A percentile compares a stretch with the other conserved stretches of the same genome.
Evolutionary conservation across 2,113 vertebrate genomes (phyloP).

Genomic region (Xiphophorus maculatus): DNA sequence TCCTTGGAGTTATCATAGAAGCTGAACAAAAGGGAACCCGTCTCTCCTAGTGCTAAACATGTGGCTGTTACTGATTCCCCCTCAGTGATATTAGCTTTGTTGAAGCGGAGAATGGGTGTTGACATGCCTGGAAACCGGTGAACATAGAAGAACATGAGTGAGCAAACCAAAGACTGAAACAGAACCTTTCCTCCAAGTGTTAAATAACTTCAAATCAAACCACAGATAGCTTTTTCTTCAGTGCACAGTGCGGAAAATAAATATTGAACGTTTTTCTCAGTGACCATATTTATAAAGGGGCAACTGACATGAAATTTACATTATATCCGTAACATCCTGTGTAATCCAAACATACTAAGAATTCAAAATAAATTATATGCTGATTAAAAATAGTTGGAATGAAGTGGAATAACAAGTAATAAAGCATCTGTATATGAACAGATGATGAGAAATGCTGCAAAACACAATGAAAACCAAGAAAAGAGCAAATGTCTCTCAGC

Average conservation of each 20-base stretch:
- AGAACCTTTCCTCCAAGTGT: too few species aligned
- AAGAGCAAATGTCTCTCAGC: not conserved
- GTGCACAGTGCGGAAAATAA: not conserved
- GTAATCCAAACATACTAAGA: not conserved
- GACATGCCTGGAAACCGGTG: constrained; percentile 62
- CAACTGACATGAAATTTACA: not conserved
- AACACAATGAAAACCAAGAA: not conserved
- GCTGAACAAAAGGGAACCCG: constrained; percentile 52
- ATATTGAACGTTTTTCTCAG: not conserved
- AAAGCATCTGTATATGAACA: too few species aligned
- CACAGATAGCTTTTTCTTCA: not conserved
- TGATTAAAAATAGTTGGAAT: too few species aligned
- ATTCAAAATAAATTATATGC: not conserved
- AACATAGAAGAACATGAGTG: not conserved
- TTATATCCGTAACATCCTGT: not conserved
- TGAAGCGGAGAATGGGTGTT: constrained; percentile 59
- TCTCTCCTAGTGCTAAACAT: constrained; percentile 67
- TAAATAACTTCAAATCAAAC: not conserved
- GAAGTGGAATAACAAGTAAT: too few species aligned
- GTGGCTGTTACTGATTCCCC: constrained; percentile 51
- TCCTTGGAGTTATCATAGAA: constrained; percentile 46
- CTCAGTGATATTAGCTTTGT: constrained; percentile 36
- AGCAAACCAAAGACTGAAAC: not conserved
- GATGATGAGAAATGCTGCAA: too few species aligned
- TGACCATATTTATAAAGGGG: not conserved